Percentiles rank a stretch among this genome's conserved stretches.
phyloP scores from a whole-genome alignment of 2,888 invertebrate genomes.

The Glaucopsyche alexis region DNA sequence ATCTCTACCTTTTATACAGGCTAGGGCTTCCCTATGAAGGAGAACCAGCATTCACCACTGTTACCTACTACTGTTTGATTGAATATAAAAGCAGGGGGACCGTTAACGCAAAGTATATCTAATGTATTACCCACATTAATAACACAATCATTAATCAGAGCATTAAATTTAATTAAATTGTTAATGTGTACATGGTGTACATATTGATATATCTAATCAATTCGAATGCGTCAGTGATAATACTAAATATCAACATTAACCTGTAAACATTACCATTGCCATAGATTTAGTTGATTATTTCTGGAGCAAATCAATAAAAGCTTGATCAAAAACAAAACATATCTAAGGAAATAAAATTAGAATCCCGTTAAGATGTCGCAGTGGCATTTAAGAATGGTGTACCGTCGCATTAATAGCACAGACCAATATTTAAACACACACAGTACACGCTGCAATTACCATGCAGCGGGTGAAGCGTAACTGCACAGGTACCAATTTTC shows the following conservation, averaged over 20 bases:
- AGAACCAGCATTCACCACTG: too few relatives aligned
- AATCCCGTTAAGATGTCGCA: not conserved
- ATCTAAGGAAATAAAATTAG: not conserved
- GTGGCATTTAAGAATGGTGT: not conserved
- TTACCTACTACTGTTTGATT: too few relatives aligned
- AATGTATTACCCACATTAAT: not conserved
- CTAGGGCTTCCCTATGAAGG: too few relatives aligned
- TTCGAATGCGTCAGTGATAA: constrained; percentile 30
- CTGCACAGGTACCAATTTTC: constrained; percentile 25
- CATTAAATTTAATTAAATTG: not conserved
- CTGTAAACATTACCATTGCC: not conserved
- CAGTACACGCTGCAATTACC: not conserved
- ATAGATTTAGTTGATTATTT: too few relatives aligned
- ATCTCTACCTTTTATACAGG: too few relatives aligned
- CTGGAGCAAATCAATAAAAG: too few relatives aligned
- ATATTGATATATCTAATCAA: constrained; percentile 32
- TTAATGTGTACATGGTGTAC: not conserved
- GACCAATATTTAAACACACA: constrained; percentile 10
- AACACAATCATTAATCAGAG: too few relatives aligned
- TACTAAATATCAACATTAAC: not conserved
- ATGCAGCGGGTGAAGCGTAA: constrained; percentile 29
- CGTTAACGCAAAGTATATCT: not conserved
- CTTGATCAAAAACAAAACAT: too few relatives aligned
- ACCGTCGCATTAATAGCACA: constrained; percentile 5
- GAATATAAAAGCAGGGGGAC: not conserved